These are phyloP conservation scores for Drosophila lacteicornis DNA, from an alignment of 1,140 invertebrate genomes.

Conservation along the genomic window DNA sequence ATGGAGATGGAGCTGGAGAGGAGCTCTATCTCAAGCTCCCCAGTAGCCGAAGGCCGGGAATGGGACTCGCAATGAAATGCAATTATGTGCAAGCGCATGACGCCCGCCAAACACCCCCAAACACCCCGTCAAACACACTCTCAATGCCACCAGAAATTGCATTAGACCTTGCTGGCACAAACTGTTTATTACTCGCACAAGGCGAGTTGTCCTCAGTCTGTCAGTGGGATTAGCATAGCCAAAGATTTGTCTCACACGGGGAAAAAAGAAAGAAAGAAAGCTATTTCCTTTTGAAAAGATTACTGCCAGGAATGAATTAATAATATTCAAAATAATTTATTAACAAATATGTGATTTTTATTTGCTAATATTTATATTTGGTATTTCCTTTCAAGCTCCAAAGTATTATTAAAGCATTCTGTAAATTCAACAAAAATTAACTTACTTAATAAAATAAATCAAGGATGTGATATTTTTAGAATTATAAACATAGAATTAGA, in stretches of 20 bases:
- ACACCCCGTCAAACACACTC: constrained; percentile 14
- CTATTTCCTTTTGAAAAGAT: not conserved
- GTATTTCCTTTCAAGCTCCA: too few species aligned
- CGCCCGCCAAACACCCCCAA: constrained; percentile 16
- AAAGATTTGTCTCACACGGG: constrained; percentile 22
- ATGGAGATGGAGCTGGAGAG: too few species aligned
- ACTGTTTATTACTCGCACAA: constrained; percentile 39
- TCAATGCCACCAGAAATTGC: constrained; percentile 70
- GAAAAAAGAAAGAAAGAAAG: not conserved
- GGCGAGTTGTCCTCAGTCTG: constrained; percentile 34
- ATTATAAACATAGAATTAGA: not conserved
- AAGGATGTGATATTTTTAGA: not conserved
- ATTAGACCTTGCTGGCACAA: constrained; percentile 53
- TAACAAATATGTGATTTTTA: too few species aligned
- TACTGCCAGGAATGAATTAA: not conserved
- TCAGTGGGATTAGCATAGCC: constrained; percentile 56
- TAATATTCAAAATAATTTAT: too few species aligned
- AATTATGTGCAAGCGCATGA: constrained; percentile 69
- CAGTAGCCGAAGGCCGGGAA: constrained; percentile 30
- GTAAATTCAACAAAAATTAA: not conserved
- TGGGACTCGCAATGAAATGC: constrained; percentile 65
- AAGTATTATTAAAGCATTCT: too few species aligned
- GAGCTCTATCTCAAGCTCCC: constrained; percentile 2
- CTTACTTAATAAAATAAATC: not conserved
- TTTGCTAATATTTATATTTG: too few species aligned